Evolutionary conservation across 2,888 invertebrate genomes (phyloP).

Genomic region (Drosophila buzzatii): DNA sequence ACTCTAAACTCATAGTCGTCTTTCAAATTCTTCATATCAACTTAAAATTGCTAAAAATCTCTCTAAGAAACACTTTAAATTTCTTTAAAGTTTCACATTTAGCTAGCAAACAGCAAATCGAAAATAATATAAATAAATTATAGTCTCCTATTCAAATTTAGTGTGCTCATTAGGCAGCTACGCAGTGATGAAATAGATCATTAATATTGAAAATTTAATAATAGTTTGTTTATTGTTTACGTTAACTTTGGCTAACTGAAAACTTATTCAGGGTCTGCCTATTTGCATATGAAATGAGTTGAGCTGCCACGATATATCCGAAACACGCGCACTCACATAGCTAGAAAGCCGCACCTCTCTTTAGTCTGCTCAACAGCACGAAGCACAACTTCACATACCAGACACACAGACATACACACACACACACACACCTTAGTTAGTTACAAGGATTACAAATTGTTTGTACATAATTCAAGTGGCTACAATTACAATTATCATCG

Average conservation of each 20-base stretch:
- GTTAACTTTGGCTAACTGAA: conserved; percentile 17
- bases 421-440: conserved; percentile 12
- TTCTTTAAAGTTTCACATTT: background rate
- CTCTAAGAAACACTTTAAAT: background rate
- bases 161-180: background rate
- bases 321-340: conserved; percentile 8
- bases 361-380: conserved; percentile 33
- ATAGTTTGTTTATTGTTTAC: conserved; percentile 10
- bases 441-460: conserved; percentile 53
- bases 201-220: conserved; percentile 9
- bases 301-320: background rate
- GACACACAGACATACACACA: background rate
- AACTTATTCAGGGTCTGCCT: conserved; percentile 16
- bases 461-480: conserved; percentile 49
- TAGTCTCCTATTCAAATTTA: background rate
- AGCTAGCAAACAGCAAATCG: background rate
- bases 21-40: background rate
- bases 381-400: conserved; percentile 17
- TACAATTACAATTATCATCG: conserved; percentile 37
- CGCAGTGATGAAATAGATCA: background rate
- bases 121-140: no score
- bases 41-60: no score
- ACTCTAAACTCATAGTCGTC: background rate
- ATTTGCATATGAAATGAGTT: conserved; percentile 30
- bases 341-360: conserved; percentile 30